These are phyloP conservation scores for Pasiphila rectangulata DNA, from an alignment of 2,888 invertebrate genomes.

Conservation along the genomic window DNA sequence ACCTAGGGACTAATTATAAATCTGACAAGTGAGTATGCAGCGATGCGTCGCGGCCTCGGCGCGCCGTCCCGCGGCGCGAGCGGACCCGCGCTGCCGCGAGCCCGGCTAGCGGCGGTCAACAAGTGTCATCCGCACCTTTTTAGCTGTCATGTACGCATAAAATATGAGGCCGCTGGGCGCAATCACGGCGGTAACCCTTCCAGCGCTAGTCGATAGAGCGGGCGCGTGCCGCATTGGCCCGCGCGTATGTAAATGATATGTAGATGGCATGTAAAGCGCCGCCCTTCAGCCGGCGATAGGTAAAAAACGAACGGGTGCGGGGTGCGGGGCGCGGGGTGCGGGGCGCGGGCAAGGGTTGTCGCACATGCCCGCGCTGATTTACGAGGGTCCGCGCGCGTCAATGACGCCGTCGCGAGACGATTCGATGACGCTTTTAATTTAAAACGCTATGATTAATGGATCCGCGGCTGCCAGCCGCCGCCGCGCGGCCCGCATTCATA, in stretches of 20 bases:
- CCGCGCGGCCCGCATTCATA: conserved; percentile 25
- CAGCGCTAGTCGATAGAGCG: background rate
- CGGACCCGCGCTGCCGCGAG: too few relatives aligned
- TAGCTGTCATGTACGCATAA: too few relatives aligned
- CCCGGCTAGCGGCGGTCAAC: too few relatives aligned
- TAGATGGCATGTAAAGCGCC: conserved; percentile 47
- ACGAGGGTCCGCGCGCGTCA: conserved; percentile 51
- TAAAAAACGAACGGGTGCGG: conserved; percentile 28
- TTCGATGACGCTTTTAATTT: conserved; percentile 62
- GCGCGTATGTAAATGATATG: conserved; percentile 60
- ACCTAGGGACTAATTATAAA: too few relatives aligned
- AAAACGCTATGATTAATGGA: conserved; percentile 60
- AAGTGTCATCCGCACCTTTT: too few relatives aligned
- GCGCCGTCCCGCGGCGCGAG: too few relatives aligned
- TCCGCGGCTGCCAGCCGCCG: conserved; percentile 12
- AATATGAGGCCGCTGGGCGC: too few relatives aligned
- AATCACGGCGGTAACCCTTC: conserved; percentile 16
- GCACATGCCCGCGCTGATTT: conserved; percentile 42
- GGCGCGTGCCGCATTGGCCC: conserved; percentile 18
- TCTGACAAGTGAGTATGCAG: too few relatives aligned
- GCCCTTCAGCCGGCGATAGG: conserved; percentile 36
- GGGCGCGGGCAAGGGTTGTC: conserved; percentile 36
- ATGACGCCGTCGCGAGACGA: conserved; percentile 53
- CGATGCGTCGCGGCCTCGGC: too few relatives aligned
- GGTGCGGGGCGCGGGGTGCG: conserved; percentile 30